Percentiles rank a stretch among this genome's conserved stretches.
Conservation (phyloP, 2,797 vertebrate species). For the Gallinago solitaria region DNA sequence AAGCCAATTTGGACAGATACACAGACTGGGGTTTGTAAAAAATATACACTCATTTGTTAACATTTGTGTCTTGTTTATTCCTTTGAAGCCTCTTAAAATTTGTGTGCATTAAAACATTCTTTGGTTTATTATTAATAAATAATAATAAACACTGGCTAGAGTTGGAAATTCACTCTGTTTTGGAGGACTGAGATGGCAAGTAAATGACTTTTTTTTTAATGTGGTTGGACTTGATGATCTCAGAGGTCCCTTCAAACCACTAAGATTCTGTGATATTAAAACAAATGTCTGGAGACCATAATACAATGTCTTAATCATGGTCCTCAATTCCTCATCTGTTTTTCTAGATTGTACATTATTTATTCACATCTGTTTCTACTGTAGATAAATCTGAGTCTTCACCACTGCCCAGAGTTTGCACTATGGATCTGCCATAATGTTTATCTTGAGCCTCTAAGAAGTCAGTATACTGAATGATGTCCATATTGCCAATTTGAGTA, state of each 20-base stretch:
- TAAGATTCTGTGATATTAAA: not conserved
- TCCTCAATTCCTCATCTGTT: not conserved
- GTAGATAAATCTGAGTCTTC: not conserved
- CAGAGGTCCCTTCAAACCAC: too few species aligned
- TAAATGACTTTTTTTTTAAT: not conserved
- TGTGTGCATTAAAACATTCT: not conserved
- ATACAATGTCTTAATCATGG: not conserved
- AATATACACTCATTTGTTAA: not conserved
- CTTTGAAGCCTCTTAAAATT: not conserved
- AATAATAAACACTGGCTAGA: not conserved
- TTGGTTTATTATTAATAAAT: not conserved
- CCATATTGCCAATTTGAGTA: not conserved
- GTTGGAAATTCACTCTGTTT: not conserved
- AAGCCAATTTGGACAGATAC: not conserved
- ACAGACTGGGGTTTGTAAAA: not conserved
- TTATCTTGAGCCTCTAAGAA: not conserved
- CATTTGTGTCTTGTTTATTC: not conserved
- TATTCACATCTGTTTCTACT: not conserved
- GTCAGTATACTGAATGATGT: not conserved
- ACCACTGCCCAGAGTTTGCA: not conserved
- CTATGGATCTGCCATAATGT: not conserved
- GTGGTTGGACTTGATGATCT: too few species aligned
- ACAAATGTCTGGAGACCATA: not conserved
- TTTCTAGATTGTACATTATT: not conserved
- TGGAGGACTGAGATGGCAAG: not conserved